phyloP scores from a whole-genome alignment of 1,140 invertebrate genomes.

The Microplitis demolitor region DNA sequence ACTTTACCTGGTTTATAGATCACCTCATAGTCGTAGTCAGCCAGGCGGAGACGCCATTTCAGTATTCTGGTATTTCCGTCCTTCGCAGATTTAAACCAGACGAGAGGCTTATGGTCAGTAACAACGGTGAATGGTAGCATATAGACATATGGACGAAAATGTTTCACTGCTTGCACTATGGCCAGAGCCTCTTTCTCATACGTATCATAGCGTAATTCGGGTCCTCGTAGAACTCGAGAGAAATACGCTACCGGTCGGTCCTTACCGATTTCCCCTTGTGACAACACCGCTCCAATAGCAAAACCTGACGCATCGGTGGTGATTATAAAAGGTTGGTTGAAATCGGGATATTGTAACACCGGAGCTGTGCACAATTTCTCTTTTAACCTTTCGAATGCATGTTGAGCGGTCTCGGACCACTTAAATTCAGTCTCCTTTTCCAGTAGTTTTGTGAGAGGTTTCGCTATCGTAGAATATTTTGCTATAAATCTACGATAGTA shows the following conservation, averaged over 20 bases:
- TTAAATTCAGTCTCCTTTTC: neutral
- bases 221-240: neutral
- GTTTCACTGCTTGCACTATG: too few relatives aligned
- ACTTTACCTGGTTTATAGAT: neutral
- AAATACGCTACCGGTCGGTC: neutral
- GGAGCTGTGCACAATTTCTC: neutral
- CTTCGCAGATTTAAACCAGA: neutral
- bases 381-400: neutral
- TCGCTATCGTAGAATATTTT: neutral
- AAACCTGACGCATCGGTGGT: neutral
- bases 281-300: neutral
- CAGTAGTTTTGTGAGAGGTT: neutral
- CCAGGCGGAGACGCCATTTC: neutral
- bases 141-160: too few relatives aligned
- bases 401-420: neutral
- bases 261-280: neutral
- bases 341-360: neutral
- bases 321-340: neutral
- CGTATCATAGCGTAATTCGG: neutral
- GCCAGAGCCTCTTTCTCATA: neutral
- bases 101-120: neutral
- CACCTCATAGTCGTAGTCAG: neutral
- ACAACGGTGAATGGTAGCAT: too few relatives aligned
- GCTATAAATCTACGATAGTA: slow-evolving; percentile 1
- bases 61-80: neutral